Conservation (phyloP, 2,797 vertebrate species). For the Darevskia mixta region DNA sequence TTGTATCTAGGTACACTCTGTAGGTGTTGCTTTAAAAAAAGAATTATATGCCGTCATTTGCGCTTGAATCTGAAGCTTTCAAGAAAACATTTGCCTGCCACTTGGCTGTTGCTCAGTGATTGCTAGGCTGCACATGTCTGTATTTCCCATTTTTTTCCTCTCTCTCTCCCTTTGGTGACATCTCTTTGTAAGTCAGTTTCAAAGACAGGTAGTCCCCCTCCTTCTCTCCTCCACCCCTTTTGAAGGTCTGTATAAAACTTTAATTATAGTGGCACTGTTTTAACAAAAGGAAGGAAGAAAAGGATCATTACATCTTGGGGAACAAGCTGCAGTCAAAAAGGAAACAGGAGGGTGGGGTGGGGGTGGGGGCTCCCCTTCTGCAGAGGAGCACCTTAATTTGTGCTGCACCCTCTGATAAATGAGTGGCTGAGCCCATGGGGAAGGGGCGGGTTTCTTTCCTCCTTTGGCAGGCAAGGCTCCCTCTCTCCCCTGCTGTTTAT, state of each 20-base stretch:
- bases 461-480: not conserved
- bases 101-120: not conserved
- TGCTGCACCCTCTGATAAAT: not conserved
- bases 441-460: conserved; percentile 21
- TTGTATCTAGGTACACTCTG: conserved; percentile 9
- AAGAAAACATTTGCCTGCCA: not conserved
- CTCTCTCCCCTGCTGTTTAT: not conserved
- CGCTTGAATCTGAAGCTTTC: rapidly evolving
- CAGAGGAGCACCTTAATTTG: not conserved
- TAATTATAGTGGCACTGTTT: conserved; percentile 56
- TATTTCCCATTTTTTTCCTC: not conserved
- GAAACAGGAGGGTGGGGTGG: conserved; percentile 18
- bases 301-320: conserved; percentile 40
- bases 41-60: not conserved
- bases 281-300: conserved; percentile 36
- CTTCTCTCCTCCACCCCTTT: conserved; percentile 15
- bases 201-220: conserved; percentile 7
- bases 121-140: rapidly evolving
- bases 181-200: conserved; percentile 46
- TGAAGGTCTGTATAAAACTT: conserved; percentile 57
- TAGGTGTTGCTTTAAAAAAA: not conserved
- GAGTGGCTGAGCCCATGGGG: not conserved
- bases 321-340: conserved; percentile 35
- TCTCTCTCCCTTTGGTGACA: conserved; percentile 14
- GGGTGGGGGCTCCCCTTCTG: not conserved